These are phyloP conservation scores for Andricus quercusramuli DNA, from an alignment of 2,888 invertebrate species.

Conservation along the genomic window DNA sequence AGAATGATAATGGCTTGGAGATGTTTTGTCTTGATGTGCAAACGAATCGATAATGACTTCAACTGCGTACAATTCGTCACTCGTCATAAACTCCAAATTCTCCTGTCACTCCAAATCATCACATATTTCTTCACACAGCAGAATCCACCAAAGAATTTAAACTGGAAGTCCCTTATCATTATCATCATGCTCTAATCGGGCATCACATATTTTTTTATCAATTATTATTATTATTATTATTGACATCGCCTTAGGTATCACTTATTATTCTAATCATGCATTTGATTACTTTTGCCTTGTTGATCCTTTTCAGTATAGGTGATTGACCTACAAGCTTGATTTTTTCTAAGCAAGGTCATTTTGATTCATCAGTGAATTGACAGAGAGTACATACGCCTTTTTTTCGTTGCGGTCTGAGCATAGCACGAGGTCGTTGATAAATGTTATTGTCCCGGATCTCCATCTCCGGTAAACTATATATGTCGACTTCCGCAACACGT, in stretches of 20 bases:
- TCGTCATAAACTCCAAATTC: conserved; percentile 27
- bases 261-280: neutral
- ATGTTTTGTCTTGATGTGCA: conserved; percentile 49
- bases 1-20: conserved; percentile 46
- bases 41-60: conserved; percentile 44
- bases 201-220: neutral
- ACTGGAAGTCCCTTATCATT: conserved; percentile 4
- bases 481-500: conserved; percentile 69
- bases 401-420: conserved; percentile 60
- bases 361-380: neutral
- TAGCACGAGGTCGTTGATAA: conserved; percentile 65
- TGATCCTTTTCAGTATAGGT: neutral
- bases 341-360: neutral
- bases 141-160: conserved; percentile 27
- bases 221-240: neutral
- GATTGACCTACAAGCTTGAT: neutral
- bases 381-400: conserved; percentile 20
- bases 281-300: neutral
- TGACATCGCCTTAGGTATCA: neutral
- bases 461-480: conserved; percentile 65
- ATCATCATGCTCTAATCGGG: neutral
- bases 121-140: conserved; percentile 6
- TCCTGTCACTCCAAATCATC: neutral
- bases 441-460: conserved; percentile 69
- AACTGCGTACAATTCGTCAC: conserved; percentile 14